These are phyloP conservation scores for Linurgus olivaceus DNA, from an alignment of 2,797 vertebrate species.

Conservation along the genomic window DNA sequence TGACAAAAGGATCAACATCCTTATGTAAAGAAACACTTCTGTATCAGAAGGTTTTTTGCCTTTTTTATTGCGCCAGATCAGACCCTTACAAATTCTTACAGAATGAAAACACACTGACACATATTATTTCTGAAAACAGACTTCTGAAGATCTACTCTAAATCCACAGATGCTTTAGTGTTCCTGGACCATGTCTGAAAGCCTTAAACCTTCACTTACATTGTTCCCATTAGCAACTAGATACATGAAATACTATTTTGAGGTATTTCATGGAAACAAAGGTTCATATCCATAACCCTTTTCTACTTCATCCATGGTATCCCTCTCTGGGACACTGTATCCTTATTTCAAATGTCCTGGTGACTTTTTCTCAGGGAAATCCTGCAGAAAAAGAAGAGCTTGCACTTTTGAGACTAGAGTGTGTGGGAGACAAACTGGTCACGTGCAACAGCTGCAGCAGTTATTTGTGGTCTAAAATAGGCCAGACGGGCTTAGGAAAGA, in stretches of 20 bases:
- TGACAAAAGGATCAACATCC: neutral
- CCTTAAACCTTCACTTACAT: neutral
- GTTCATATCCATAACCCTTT: neutral
- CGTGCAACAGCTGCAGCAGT: slow-evolving; percentile 2
- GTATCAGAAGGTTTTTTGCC: fast-evolving
- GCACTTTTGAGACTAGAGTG: neutral
- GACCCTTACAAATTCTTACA: neutral
- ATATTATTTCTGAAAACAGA: neutral
- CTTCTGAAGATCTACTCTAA: neutral
- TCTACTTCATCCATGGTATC: neutral
- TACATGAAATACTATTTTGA: neutral
- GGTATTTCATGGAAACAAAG: neutral
- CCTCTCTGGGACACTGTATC: neutral
- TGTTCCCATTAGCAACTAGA: neutral
- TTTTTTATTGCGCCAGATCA: neutral
- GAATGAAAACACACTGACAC: neutral
- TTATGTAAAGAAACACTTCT: neutral
- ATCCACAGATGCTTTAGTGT: neutral
- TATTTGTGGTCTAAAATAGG: slow-evolving; percentile 37
- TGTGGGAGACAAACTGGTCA: neutral
- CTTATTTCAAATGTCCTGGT: neutral
- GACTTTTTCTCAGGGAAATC: neutral
- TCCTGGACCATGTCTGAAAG: neutral
- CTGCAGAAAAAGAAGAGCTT: neutral
- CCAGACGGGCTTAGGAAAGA: neutral